Evolutionary conservation across 2,113 vertebrate species (phyloP), one percentile per base, ranked within the genome.

Genomic region (Collichthys lucidus): DNA sequence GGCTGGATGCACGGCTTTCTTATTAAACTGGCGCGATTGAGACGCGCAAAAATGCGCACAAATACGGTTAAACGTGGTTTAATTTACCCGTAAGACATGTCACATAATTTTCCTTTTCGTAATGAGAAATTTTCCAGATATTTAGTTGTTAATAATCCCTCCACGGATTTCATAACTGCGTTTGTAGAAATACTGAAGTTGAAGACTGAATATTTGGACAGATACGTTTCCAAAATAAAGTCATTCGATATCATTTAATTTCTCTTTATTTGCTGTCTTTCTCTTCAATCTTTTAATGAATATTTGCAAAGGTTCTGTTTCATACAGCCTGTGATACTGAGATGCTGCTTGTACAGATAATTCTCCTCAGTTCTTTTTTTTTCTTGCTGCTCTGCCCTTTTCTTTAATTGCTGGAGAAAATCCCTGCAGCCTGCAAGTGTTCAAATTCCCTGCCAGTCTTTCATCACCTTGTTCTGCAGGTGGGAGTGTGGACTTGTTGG

Each of bases 241-340:
- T 82, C 61, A 88, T 78, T 53, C 24, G 57, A 84, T 86, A 52
- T 40, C 0, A 63, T 87, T 85, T 73, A 29, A 79, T 90, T 79
- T 82, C 44, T 74, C 29, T 63, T 35, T 74, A 77, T 89, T 82
- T 89, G 73, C 63, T 86, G 44, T 62, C 50, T 74, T 86, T 70
- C 44, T 50, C 49, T 44, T 50, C 15, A 50, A 22, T 60, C 31
- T 64, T 56, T 14, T 69, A 73, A 68, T 74, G 74, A 59, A 63
- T 77, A 61, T 80, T 77, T 69, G 4, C 52, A 72, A 47, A 69
- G 52, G 44, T 68, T 20, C 31, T 52, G 59, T 69, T 78, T 56
- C 24, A 24, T 7, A 17, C 22, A 4, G 11, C 42, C 60, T 63
- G 24, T 71, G 35, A 78, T 70, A 68, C 42, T 19, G 47, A 80